phyloP scores from a whole-genome alignment of 1,140 invertebrate species.

The Solenopsis invicta region DNA sequence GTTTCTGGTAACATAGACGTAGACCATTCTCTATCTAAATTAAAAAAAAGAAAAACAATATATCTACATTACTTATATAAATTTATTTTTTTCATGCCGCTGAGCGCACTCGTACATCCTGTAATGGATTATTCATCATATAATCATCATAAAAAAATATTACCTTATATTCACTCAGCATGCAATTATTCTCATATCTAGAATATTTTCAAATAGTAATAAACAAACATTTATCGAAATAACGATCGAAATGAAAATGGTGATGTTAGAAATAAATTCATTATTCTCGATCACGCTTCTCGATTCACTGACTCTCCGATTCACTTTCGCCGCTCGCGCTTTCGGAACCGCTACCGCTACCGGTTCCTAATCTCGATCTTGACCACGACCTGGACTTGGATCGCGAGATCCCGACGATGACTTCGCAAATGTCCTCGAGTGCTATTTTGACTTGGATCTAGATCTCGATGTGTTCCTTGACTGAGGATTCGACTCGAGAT shows the following conservation, averaged over 20 bases:
- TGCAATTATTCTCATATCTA: neutral
- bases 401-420: conserved; percentile 80
- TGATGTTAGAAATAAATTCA: neutral
- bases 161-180: neutral
- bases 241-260: neutral
- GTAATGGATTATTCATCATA: neutral
- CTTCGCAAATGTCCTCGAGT: conserved; percentile 76
- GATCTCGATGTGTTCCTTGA: conserved; percentile 76
- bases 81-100: neutral
- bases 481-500: conserved; percentile 78
- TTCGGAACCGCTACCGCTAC: conserved; percentile 79
- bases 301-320: conserved; percentile 83
- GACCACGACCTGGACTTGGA: conserved; percentile 80
- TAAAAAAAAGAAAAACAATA: neutral
- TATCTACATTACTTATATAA: neutral
- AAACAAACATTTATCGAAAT: neutral
- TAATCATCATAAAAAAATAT: neutral
- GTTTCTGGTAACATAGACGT: neutral
- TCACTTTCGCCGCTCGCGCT: conserved; percentile 81
- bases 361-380: conserved; percentile 78
- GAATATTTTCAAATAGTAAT: neutral
- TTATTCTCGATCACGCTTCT: neutral
- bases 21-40: neutral
- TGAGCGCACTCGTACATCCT: neutral
- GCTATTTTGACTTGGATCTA: conserved; percentile 78